Evolutionary conservation across 2,797 vertebrate genomes (phyloP), one percentile per base, ranked within the genome.

Genomic region (Rhynchotus rufescens): DNA sequence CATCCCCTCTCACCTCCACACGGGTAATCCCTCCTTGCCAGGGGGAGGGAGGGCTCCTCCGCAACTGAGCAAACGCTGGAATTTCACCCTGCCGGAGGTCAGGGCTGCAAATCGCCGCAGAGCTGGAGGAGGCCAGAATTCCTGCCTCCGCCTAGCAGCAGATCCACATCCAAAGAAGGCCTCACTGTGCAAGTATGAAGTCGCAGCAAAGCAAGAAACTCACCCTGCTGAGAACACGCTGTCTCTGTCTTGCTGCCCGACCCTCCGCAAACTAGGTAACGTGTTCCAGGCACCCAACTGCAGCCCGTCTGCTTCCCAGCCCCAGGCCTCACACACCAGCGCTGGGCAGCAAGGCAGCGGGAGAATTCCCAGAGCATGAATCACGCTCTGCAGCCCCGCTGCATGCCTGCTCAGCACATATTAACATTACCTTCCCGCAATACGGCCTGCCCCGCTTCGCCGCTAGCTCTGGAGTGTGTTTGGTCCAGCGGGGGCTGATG

Each of bases 321-420:
- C 68, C 76, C 0, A 1, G 34, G 84, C 72, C 80, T 87, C 86
- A 93, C 89, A 90, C 89, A 83, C 75, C 84, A 42, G n/a, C 64
- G 60, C 40, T 92, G 92, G 89, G 82, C 80, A 78, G 84, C 22
- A 28, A 61, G 81, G 90, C 90, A 73, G 42, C 68, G 67, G 69
- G 73, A 7, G 56, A 67, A 94, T 95, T 95, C 94, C 91, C 87
- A 76, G 60, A n/a, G 74, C 60, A 32, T 92, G 94, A 93, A 93
- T 95, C 93, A 93, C 80, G 30, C 5, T 26, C 54, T 47, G 5
- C n/a, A 44, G 92, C 28, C 59, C 8, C 66, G 81, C 49, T 38
- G 81, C 54, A 1, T 84, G 84, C 90, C 20, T 9, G 62, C 62
- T 89, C 89, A 89, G 84, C 82, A 32, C 80, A 78, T 73, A 87